Conservation (phyloP, 2,888 invertebrate genomes). For the Leptothorax acervorum region DNA sequence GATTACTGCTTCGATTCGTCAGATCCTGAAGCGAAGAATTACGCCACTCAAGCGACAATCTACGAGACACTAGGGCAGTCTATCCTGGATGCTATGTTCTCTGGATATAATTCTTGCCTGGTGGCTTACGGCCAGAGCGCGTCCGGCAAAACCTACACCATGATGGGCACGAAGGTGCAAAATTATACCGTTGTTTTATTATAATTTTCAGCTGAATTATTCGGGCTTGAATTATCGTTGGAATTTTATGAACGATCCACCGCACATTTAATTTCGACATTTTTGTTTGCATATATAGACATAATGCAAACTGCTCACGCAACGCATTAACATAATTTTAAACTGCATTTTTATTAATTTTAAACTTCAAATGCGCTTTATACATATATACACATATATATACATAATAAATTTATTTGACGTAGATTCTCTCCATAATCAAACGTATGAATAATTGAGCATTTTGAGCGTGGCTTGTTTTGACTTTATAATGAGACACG, state of each 20-base stretch:
- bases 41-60: constrained; percentile 88
- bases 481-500: constrained; percentile 45
- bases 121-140: constrained; percentile 93
- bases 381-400: background rate
- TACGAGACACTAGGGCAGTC: constrained; percentile 89
- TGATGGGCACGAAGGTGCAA: constrained; percentile 88
- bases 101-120: constrained; percentile 90
- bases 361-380: constrained; percentile 22
- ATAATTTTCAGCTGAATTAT: constrained; percentile 13
- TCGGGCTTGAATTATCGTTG: constrained; percentile 8
- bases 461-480: constrained; percentile 40
- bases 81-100: constrained; percentile 88
- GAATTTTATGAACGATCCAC: constrained; percentile 24
- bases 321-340: constrained; percentile 36
- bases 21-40: constrained; percentile 86
- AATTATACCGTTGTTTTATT: background rate
- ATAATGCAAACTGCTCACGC: constrained; percentile 7
- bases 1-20: constrained; percentile 89
- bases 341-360: constrained; percentile 31
- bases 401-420: constrained; percentile 40
- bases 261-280: constrained; percentile 28
- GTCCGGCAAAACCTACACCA: constrained; percentile 92
- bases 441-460: constrained; percentile 43
- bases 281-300: constrained; percentile 16
- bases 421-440: constrained; percentile 30